Conservation (phyloP, 2,888 invertebrate genomes). For the Parascotia fuliginaria region DNA sequence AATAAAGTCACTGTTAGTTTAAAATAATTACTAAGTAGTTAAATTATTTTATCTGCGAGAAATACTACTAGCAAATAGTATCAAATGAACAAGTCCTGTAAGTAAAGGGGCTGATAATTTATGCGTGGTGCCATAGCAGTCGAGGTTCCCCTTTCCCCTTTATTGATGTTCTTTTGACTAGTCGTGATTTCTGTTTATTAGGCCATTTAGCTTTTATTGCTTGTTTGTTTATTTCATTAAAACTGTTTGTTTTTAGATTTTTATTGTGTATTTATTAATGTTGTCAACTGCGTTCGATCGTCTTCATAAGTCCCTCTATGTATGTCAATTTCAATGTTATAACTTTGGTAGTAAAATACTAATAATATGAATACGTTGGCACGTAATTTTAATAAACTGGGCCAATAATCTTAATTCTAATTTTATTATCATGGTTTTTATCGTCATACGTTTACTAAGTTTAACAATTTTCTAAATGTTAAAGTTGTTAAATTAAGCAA, state of each 20-base stretch:
- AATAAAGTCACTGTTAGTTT: too few relatives aligned
- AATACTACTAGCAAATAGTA: too few relatives aligned
- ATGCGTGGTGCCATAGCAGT: slow-evolving; percentile 64
- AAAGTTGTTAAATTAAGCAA: too few relatives aligned
- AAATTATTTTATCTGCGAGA: too few relatives aligned
- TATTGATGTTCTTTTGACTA: slow-evolving; percentile 82
- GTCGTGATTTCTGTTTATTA: slow-evolving; percentile 80
- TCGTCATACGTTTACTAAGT: too few relatives aligned
- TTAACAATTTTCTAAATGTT: too few relatives aligned
- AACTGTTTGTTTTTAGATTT: slow-evolving; percentile 36
- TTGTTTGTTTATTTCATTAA: slow-evolving; percentile 52
- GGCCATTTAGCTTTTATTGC: slow-evolving; percentile 69
- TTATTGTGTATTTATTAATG: slow-evolving; percentile 25
- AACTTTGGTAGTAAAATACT: neutral
- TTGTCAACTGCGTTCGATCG: slow-evolving; percentile 3
- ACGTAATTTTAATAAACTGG: too few relatives aligned
- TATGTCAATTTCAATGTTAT: neutral
- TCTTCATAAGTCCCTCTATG: neutral
- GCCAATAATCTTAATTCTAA: too few relatives aligned
- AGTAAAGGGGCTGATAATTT: slow-evolving; percentile 62
- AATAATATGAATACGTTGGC: neutral
- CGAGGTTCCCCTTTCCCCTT: slow-evolving; percentile 61
- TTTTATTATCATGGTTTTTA: too few relatives aligned
- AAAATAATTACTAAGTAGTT: too few relatives aligned
- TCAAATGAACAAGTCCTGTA: too few relatives aligned